Conservation (phyloP, 2,888 invertebrate genomes). For the Lysandra coridon region DNA sequence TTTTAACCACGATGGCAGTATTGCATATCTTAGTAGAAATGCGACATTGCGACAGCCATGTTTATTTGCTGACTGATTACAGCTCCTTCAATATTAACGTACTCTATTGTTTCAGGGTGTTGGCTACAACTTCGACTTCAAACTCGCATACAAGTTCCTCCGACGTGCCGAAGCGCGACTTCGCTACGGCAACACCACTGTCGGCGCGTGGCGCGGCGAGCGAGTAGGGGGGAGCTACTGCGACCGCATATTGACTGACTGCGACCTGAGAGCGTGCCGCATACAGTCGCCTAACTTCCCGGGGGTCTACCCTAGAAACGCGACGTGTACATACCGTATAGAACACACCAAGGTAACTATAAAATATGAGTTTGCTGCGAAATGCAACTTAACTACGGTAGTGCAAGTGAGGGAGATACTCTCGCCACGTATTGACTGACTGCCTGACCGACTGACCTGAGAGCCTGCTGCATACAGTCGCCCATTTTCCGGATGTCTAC, state of each 20-base stretch:
- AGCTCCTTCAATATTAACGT: no score
- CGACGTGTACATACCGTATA: constrained; percentile 89
- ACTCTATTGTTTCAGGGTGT: constrained; percentile 79
- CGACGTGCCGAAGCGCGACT: constrained; percentile 87
- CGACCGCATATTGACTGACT: constrained; percentile 89
- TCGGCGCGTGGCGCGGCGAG: constrained; percentile 88
- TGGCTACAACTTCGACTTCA: constrained; percentile 91
- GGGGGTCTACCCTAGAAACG: constrained; percentile 92
- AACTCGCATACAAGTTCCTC: constrained; percentile 91
- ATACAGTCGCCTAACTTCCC: constrained; percentile 95
- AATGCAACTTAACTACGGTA: no score
- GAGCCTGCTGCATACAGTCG: constrained; percentile 87
- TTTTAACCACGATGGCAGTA: no score
- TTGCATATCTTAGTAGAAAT: no score
- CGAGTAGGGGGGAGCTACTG: constrained; percentile 88
- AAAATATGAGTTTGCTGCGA: no score
- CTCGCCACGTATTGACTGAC: constrained; percentile 89
- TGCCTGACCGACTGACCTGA: constrained; percentile 88
- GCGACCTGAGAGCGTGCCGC: constrained; percentile 85
- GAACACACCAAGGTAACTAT: constrained; percentile 78
- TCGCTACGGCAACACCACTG: constrained; percentile 87
- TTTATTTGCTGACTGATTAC: no score
- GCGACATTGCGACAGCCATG: no score
- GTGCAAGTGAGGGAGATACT: constrained; percentile 83
- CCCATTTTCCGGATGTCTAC: constrained; percentile 94